A percentile compares a stretch with the other conserved stretches of the same genome.
phyloP scores from a whole-genome alignment of 2,888 invertebrate species.

The Hydriomena furcata region DNA sequence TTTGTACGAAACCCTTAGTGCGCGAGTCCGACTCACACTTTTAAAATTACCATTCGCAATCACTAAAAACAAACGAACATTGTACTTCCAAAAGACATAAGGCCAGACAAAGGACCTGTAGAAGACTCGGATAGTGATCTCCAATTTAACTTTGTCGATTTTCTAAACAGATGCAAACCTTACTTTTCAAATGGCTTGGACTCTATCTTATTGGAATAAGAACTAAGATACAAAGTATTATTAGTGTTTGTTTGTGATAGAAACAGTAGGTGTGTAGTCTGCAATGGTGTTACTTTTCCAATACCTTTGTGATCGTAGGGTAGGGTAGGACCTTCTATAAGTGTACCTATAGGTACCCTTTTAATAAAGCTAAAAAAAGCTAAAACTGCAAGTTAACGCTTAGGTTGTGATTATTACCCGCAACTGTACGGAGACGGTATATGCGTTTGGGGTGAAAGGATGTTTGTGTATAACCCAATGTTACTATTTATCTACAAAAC shows the following conservation, averaged over 20 bases:
- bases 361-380: too few relatives aligned
- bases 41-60: too few relatives aligned
- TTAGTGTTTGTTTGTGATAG: neutral
- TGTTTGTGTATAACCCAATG: too few relatives aligned
- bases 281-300: neutral
- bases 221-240: neutral
- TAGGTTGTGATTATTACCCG: too few relatives aligned
- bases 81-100: neutral
- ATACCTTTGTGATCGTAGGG: neutral
- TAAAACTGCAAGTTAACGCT: too few relatives aligned
- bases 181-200: slow-evolving; percentile 7
- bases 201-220: slow-evolving; percentile 7
- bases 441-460: too few relatives aligned
- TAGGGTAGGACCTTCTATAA: too few relatives aligned
- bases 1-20: too few relatives aligned
- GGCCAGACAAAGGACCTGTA: slow-evolving; percentile 36
- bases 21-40: too few relatives aligned
- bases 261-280: slow-evolving; percentile 2
- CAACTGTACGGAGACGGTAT: too few relatives aligned
- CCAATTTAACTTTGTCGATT: slow-evolving; percentile 68
- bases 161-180: slow-evolving; percentile 34
- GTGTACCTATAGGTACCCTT: too few relatives aligned
- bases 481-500: too few relatives aligned
- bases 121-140: slow-evolving; percentile 58
- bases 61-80: neutral